These are phyloP conservation scores for Phylloscopus collybita DNA, from an alignment of 2,797 vertebrate species.

Conservation along the genomic window DNA sequence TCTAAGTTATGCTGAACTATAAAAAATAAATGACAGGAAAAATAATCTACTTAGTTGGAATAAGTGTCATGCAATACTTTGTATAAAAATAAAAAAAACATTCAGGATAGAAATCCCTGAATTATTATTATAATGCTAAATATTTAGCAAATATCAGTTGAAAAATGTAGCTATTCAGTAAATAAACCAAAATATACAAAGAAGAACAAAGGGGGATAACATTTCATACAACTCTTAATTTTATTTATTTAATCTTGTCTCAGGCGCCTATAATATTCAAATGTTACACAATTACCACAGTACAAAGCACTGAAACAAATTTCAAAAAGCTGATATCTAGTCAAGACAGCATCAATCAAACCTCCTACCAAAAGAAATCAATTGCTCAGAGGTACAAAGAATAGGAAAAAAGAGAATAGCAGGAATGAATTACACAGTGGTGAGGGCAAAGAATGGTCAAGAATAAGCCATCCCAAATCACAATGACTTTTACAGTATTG, in stretches of 20 bases:
- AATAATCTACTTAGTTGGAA: conserved; percentile 13
- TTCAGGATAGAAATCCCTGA: background rate
- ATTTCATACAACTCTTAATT: background rate
- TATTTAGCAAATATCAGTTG: background rate
- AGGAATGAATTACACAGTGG: background rate
- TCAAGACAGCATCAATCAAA: conserved; percentile 28
- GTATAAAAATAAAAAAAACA: background rate
- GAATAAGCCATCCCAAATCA: background rate
- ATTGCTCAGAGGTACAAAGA: background rate
- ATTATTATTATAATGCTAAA: conserved; percentile 16
- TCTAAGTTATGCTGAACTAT: background rate
- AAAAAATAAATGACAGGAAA: conserved; percentile 26
- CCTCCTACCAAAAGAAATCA: background rate
- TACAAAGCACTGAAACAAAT: background rate
- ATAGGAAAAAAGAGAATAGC: background rate
- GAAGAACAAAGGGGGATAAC: background rate
- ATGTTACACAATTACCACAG: background rate
- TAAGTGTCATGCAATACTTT: background rate
- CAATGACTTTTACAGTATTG: background rate
- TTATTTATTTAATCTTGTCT: conserved; percentile 53
- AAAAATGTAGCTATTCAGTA: conserved; percentile 32
- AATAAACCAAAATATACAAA: conserved; percentile 24
- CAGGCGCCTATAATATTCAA: background rate
- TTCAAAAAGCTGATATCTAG: background rate
- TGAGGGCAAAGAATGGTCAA: background rate